phyloP scores from a whole-genome alignment of 2,888 invertebrate genomes.

The Drosophila testacea region DNA sequence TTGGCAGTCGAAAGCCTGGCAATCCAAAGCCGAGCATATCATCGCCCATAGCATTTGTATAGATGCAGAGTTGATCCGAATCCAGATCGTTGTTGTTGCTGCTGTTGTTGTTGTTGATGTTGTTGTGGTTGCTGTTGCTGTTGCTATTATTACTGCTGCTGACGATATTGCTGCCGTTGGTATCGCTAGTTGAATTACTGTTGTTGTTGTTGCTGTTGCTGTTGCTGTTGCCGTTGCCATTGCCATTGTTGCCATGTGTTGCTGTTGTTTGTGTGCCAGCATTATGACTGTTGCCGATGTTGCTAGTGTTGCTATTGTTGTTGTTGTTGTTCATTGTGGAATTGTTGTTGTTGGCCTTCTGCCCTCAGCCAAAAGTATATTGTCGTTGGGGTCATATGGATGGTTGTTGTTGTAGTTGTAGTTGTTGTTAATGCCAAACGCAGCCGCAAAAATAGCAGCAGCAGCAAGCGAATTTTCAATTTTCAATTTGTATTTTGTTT shows the following conservation, averaged over 20 bases:
- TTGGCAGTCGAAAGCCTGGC: conserved; percentile 51
- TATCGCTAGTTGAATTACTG: conserved; percentile 26
- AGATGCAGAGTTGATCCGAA: conserved; percentile 56
- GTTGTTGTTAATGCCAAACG: conserved; percentile 30
- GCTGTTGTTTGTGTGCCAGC: conserved; percentile 10
- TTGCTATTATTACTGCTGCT: conserved; percentile 32
- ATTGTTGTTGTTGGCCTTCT: conserved; percentile 60
- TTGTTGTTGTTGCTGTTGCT: conserved; percentile 16
- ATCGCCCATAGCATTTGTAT: conserved; percentile 47
- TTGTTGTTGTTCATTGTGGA: conserved; percentile 43
- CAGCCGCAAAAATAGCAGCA: conserved; percentile 55
- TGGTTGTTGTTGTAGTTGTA: conserved; percentile 14
- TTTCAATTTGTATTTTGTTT: conserved; percentile 17
- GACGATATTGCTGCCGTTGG: conserved; percentile 10
- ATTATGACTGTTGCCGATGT: conserved; percentile 45
- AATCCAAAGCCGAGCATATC: conserved; percentile 59
- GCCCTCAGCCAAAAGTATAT: conserved; percentile 28
- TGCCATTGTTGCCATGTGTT: conserved; percentile 30
- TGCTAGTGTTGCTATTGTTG: conserved; percentile 32
- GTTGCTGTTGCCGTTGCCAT: conserved; percentile 15
- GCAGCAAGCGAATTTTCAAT: conserved; percentile 47
- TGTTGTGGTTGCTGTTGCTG: conserved; percentile 50
- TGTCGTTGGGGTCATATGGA: conserved; percentile 14
- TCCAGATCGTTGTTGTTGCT: conserved; percentile 58
- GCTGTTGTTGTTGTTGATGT: conserved; percentile 47